Evolutionary conservation across 2,888 invertebrate genomes (phyloP), one percentile per base, ranked within the genome.

Genomic region (Pilophorus perplexus): DNA sequence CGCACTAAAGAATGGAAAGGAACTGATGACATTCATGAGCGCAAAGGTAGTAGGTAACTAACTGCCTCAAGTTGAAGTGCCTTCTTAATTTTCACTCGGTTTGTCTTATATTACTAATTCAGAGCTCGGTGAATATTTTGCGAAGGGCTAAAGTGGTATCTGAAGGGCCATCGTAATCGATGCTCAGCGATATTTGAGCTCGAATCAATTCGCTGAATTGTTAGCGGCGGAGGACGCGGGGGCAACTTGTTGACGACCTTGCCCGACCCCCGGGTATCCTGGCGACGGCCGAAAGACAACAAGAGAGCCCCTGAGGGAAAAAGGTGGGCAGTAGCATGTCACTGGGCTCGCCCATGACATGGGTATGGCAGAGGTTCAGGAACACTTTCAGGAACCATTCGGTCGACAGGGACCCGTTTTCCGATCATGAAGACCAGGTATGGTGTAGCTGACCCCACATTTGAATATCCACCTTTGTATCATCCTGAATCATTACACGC

Each of bases 341-440:
- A 54, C 66, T 70, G 46, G 70, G 67, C 44, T 68, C 71, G 38
- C 70, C 72, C 46, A 73, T 75, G 73, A 73, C 74, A 70, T 74
- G 74, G 75, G 73, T 75, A 44, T 74, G 75, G 74, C 72, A 74
- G 64, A 71, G 74, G 60, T 74, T 74, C 68, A 72, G 74, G 52
- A 74, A 71, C 69, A 73, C 75, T 48, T 73, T 75, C 71, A 71
- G 74, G 46, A 68, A 66, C 37, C 55, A 65, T 25, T 50, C 48
- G 2, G 66, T 46, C 12, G 66, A 57, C 12, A 46, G 55, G 57
- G 67, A 67, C 28, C 22, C 22, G 3, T 57, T 60, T 12, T 65
- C 68, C 5, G 70, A 68, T 46, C 42, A 65, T 64, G 69, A 71
- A 16, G 68, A 69, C 18, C 68, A 67, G 66, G 67, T 66, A 46